Conservation (phyloP, 2,888 invertebrate genomes). For the Andrena fulva region DNA sequence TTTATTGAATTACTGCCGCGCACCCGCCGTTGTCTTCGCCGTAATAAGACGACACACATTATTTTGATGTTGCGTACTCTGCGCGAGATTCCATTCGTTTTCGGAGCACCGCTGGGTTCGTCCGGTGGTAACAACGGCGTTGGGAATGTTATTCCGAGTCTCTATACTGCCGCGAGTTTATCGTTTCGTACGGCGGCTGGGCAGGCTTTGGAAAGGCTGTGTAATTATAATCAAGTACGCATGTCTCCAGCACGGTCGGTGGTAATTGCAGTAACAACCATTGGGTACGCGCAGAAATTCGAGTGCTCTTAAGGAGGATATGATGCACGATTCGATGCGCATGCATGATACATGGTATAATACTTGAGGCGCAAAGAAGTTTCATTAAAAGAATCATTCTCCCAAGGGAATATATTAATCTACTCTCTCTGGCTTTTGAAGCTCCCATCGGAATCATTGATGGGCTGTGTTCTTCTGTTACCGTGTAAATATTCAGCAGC, state of each 20-base stretch:
- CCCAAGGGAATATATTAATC: not conserved
- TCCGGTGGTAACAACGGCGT: no score
- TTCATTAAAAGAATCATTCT: not conserved
- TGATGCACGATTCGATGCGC: not conserved
- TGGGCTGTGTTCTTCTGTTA: not conserved
- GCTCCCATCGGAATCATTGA: conserved; percentile 5
- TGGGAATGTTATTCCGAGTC: not conserved
- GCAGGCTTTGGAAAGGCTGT: not conserved
- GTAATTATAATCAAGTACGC: not conserved
- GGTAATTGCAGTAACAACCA: not conserved
- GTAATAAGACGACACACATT: conserved; percentile 1
- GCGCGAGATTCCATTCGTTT: not conserved
- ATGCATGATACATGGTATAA: not conserved
- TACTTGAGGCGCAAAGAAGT: conserved; percentile 9
- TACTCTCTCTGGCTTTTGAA: conserved; percentile 1
- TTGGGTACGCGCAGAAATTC: not conserved
- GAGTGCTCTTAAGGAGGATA: not conserved
- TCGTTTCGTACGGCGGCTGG: not conserved
- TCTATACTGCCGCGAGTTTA: not conserved
- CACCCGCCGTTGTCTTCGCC: not conserved
- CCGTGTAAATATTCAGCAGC: conserved; percentile 31
- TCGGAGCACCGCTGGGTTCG: not conserved
- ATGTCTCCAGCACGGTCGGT: no score
- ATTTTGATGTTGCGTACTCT: not conserved
- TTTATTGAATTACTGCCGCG: conserved; percentile 33